phyloP scores from a whole-genome alignment of 2,888 invertebrate species.

The Seladonia tumulorum region DNA sequence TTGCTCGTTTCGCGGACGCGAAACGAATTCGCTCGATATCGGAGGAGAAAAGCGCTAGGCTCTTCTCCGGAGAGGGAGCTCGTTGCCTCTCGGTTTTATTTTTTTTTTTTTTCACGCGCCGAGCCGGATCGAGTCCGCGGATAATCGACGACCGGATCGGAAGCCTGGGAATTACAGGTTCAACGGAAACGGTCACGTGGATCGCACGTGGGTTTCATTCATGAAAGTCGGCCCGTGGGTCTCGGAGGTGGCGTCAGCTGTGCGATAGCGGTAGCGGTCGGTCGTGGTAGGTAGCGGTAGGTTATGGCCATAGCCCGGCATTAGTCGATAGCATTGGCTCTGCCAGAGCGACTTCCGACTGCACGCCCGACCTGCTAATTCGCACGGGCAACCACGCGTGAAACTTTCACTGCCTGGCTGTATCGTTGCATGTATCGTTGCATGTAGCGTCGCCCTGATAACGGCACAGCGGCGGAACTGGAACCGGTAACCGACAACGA shows the following conservation, averaged over 20 bases:
- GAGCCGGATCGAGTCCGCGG: neutral
- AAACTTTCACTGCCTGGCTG: neutral
- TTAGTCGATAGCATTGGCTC: slow-evolving; percentile 8
- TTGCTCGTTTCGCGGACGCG: neutral
- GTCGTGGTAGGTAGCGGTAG: slow-evolving; percentile 45
- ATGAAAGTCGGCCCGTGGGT: slow-evolving; percentile 71
- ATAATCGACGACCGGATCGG: slow-evolving; percentile 13
- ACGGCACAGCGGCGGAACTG: neutral
- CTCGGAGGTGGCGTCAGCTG: slow-evolving; percentile 60
- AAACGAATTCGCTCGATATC: slow-evolving; percentile 11
- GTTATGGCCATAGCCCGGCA: slow-evolving; percentile 35
- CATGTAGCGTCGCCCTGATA: neutral
- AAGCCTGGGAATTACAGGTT: slow-evolving; percentile 25
- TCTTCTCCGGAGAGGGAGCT: neutral
- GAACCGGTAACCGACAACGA: neutral
- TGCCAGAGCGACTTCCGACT: neutral
- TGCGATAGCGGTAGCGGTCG: slow-evolving; percentile 52
- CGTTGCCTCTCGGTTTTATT: neutral
- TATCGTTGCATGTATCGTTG: neutral
- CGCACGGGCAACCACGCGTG: neutral
- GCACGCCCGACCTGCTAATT: neutral
- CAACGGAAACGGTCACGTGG: slow-evolving; percentile 71
- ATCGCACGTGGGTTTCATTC: slow-evolving; percentile 80
- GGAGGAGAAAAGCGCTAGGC: neutral
- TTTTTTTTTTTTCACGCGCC: neutral